phyloP scores from a whole-genome alignment of 2,888 invertebrate species.

The Linnaemya vulpina region DNA sequence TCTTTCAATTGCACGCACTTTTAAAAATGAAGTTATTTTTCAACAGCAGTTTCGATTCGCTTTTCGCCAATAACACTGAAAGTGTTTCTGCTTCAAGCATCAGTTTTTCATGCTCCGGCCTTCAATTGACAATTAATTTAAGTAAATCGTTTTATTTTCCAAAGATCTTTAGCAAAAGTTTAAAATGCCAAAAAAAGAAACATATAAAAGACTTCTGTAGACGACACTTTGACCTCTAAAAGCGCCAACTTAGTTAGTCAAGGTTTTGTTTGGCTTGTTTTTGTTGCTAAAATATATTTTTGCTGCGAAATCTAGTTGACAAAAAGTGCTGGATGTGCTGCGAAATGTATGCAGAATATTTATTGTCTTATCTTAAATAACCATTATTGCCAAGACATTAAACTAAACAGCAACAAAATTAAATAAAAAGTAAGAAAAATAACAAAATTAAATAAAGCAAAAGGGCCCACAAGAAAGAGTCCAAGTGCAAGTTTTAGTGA shows the following conservation, averaged over 20 bases:
- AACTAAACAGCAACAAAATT: conserved; percentile 39
- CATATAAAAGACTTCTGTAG: conserved; percentile 13
- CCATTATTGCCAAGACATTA: conserved; percentile 69
- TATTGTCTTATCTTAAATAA: conserved; percentile 66
- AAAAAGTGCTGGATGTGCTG: conserved; percentile 9
- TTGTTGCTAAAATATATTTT: conserved; percentile 7
- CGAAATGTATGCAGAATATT: conserved; percentile 54
- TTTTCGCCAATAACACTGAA: not conserved
- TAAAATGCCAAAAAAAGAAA: not conserved
- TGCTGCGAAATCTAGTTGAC: conserved; percentile 29
- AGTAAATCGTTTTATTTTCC: not conserved
- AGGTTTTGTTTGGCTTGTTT: conserved; percentile 9
- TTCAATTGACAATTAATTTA: not conserved
- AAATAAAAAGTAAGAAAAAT: no score
- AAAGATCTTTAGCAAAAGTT: not conserved
- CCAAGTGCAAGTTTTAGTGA: conserved; percentile 45
- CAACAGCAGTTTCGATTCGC: no score
- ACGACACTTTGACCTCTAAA: conserved; percentile 63
- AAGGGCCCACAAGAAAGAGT: conserved; percentile 22
- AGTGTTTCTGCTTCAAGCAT: not conserved
- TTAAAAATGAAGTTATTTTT: no score
- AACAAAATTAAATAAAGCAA: conserved; percentile 30
- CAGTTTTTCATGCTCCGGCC: not conserved
- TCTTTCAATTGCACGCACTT: no score
- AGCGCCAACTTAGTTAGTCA: conserved; percentile 43